A percentile compares a stretch with the other conserved stretches of the same genome.
These are phyloP conservation scores for Myiagra hebetior DNA, from an alignment of 2,113 vertebrate species.

Conservation along the genomic window DNA sequence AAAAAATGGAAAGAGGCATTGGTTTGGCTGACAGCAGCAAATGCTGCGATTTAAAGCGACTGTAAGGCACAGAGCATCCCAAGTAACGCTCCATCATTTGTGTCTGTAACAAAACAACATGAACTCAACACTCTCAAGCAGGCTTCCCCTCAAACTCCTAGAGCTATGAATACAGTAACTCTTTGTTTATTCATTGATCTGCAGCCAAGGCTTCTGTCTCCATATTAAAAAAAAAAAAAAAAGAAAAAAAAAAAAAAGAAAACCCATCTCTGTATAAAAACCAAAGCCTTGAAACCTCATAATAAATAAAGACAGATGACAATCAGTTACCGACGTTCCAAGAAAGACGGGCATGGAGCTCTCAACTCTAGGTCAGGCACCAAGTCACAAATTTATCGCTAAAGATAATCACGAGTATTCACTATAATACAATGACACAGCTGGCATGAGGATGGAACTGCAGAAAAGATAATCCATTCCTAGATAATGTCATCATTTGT, in stretches of 20 bases:
- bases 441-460: conserved; percentile 11
- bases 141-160: conserved; percentile 42
- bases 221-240: neutral
- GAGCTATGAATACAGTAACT: conserved; percentile 50
- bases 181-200: conserved; percentile 52
- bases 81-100: conserved; percentile 1
- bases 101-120: conserved; percentile 19
- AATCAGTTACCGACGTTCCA: neutral
- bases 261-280: neutral
- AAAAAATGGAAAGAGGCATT: neutral
- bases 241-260: neutral
- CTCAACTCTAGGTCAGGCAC: neutral
- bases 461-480: conserved; percentile 35
- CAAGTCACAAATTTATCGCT: conserved; percentile 18
- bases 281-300: conserved; percentile 42
- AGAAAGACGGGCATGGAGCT: conserved; percentile 31
- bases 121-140: conserved; percentile 34
- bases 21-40: conserved; percentile 10
- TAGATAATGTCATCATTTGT: conserved; percentile 45
- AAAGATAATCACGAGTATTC: conserved; percentile 50
- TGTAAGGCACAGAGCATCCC: neutral
- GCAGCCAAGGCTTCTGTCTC: conserved; percentile 53
- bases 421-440: conserved; percentile 45
- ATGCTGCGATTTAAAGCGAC: neutral
- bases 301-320: conserved; percentile 45